Conservation (phyloP, 2,113 vertebrate species). For the Bombycilla garrulus region DNA sequence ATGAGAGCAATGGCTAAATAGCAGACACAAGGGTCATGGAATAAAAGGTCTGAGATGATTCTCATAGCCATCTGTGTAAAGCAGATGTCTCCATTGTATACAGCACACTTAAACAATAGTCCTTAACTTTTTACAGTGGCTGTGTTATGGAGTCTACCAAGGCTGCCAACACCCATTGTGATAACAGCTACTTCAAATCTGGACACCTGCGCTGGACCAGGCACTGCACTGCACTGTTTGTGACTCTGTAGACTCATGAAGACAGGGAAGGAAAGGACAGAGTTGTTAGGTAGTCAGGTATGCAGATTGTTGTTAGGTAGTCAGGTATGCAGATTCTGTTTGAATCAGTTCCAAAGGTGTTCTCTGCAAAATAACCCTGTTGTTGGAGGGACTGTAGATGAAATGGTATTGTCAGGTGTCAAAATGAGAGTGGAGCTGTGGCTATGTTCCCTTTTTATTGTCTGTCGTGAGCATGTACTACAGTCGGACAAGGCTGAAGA, state of each 20-base stretch:
- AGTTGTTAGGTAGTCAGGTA: not conserved
- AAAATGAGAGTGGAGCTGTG: not conserved
- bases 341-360: not conserved
- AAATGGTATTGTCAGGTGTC: not conserved
- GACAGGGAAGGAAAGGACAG: not conserved
- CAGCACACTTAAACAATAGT: not conserved
- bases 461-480: not conserved
- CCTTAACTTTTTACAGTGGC: not conserved
- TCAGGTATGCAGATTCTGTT: not conserved
- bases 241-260: not conserved
- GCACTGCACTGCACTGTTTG: not conserved
- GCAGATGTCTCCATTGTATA: not conserved
- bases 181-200: not conserved
- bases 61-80: not conserved
- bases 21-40: not conserved
- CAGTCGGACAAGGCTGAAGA: not conserved
- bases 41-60: not conserved
- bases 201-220: not conserved
- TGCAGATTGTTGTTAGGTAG: not conserved
- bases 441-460: not conserved
- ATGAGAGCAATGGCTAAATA: not conserved
- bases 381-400: not conserved
- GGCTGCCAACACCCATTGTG: not conserved
- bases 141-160: not conserved
- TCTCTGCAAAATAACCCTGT: not conserved